Percentiles rank a stretch among this genome's conserved stretches.
Evolutionary conservation across 2,113 vertebrate species (phyloP).

Genomic region (Illadopsis cleaveri): DNA sequence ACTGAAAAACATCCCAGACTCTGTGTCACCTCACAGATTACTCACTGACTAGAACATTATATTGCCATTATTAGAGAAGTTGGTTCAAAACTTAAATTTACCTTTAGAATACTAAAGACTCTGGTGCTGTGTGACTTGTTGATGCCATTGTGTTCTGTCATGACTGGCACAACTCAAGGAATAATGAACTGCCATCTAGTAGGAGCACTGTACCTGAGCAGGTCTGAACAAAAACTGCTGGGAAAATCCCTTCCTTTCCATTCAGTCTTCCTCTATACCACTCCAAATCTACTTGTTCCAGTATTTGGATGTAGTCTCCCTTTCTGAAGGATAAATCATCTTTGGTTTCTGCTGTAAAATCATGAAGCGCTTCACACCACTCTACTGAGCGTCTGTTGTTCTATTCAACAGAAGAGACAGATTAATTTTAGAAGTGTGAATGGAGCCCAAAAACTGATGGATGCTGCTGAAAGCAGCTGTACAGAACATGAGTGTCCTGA

Average conservation of each 20-base stretch:
- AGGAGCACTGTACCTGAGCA: conserved; percentile 74
- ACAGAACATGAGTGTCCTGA: background rate
- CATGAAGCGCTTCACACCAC: conserved; percentile 89
- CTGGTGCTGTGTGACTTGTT: background rate
- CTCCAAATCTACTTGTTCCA: conserved; percentile 76
- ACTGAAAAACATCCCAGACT: background rate
- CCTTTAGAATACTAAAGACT: background rate
- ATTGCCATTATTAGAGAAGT: background rate
- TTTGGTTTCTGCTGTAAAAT: conserved; percentile 81
- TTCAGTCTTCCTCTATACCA: conserved; percentile 87
- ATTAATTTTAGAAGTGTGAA: background rate
- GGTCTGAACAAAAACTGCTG: conserved; percentile 79
- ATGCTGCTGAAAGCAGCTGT: background rate
- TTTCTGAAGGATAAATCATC: conserved; percentile 85
- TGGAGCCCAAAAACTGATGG: background rate
- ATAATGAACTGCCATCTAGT: background rate
- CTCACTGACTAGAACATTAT: background rate
- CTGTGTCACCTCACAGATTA: background rate
- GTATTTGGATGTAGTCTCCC: conserved; percentile 87
- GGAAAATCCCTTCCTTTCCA: conserved; percentile 87
- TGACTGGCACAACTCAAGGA: background rate
- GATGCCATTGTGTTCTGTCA: background rate
- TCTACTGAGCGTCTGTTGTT: conserved; percentile 43
- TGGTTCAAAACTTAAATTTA: background rate
- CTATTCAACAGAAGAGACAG: conserved; percentile 52